Base-by-base conservation (phyloP, 37 sponge, comb jelly and placozoan species). In the Agelas oroides region DNA sequence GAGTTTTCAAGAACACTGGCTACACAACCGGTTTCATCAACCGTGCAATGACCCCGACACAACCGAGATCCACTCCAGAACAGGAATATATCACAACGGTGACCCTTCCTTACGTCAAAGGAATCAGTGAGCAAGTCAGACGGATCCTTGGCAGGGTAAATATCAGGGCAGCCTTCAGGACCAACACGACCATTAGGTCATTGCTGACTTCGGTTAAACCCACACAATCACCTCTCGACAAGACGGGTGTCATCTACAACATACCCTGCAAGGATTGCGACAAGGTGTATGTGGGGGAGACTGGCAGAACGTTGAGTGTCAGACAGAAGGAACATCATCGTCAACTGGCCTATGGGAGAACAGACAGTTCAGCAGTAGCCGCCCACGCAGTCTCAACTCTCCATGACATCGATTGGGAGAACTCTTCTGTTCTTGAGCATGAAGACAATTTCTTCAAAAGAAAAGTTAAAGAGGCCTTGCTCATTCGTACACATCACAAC, bases 211-310 rank as follows among this genome's bases (percentile, higher is more conserved):
- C 3, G 3, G 46, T 46, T 14, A 61, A 61, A 12, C 62, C 57
- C 57, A 56, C 25, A 25, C n/a, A 23, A 5, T 5, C 5, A 27
- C 25, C 5, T 27, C 62, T 12, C 62, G 25, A 61, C n/a, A 61
- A 41, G 36, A 71, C 2, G 25, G 72, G 72, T 5, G 72, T 71
- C 17, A 21, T 71, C 3, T 71, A 71, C 52, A 2, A 23, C 52
- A 24, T 71, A 19, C 72, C 72, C 20, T 71, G 72, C 37, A 6
- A 18, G 52, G 72, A 71, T 20, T 71, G 72, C 21, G 52, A 39
- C 72, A 41, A 37, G 21, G 40, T 71, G 2, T 61, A 61, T 12
- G 14, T 61, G 2, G 62, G 62, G 12, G 62, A 61, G 25, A 61
- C 62, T 3, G 62, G 62, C 25, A 61, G 62, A 14, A 61, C n/a